Evolutionary conservation across 92 coral and sea anemone genomes (phyloP).

Genomic region (Chrysogorgia sp.): DNA sequence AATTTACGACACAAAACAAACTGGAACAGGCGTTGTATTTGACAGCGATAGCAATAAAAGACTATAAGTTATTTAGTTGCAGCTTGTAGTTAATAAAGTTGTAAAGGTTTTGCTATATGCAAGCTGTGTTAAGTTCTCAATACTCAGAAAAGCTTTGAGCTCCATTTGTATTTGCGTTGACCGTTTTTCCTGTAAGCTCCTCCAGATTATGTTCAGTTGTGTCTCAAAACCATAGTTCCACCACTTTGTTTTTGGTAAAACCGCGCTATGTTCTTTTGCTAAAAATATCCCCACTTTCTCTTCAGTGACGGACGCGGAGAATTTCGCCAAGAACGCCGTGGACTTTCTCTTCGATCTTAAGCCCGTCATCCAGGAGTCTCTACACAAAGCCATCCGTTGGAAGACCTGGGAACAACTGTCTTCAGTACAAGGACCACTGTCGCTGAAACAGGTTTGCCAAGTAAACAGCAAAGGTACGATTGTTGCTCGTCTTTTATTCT

Average conservation of each 20-base stretch:
- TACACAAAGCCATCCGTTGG: conserved; percentile 92
- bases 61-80: no score
- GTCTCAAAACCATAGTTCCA: background rate
- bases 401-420: conserved; percentile 99
- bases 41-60: no score
- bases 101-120: no score
- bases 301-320: conserved; percentile 17
- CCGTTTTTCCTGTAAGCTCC: no score
- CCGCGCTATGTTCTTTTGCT: background rate
- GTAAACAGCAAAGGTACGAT: conserved; percentile 78
- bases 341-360: conserved; percentile 73
- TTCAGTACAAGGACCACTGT: conserved; percentile 94
- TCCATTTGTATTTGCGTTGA: no score
- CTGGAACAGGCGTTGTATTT: no score
- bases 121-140: no score
- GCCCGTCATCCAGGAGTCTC: conserved; percentile 86
- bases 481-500: background rate
- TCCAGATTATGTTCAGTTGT: no score
- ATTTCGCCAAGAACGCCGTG: conserved; percentile 55
- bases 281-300: background rate
- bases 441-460: conserved; percentile 92
- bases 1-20: no score
- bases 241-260: no score
- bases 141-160: no score
- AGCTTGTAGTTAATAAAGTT: no score